Percentiles rank a stretch among this genome's conserved stretches.
Conservation (phyloP, 2,888 invertebrate species). For the Muscina levida region DNA sequence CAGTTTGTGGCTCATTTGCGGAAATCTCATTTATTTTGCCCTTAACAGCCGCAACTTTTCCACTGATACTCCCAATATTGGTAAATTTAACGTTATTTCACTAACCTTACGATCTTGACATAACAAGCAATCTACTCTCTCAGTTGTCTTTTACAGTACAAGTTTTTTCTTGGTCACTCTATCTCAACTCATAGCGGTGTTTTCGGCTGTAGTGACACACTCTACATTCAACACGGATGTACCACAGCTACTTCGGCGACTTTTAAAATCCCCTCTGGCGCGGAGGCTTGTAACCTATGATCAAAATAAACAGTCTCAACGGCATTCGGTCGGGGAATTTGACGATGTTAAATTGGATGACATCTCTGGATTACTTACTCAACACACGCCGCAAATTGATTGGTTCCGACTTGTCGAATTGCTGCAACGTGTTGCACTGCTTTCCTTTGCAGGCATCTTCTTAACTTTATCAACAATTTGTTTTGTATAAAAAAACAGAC, state of each 20-base stretch:
- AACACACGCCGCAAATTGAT: constrained; percentile 63
- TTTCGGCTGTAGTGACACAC: constrained; percentile 76
- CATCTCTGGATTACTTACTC: constrained; percentile 67
- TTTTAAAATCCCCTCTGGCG: constrained; percentile 63
- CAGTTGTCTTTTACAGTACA: constrained; percentile 82
- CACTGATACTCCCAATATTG: constrained; percentile 77
- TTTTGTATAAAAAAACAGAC: constrained; percentile 64
- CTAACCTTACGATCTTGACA: not conserved
- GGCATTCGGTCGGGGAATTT: constrained; percentile 64
- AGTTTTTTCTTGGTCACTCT: constrained; percentile 81
- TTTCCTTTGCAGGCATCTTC: constrained; percentile 63
- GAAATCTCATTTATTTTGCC: constrained; percentile 83
- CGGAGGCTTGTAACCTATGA: constrained; percentile 47
- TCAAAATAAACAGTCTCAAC: constrained; percentile 29
- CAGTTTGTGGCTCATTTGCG: constrained; percentile 81
- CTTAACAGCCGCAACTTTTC: constrained; percentile 79
- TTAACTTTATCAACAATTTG: constrained; percentile 60
- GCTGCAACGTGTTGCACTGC: constrained; percentile 67
- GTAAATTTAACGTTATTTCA: constrained; percentile 68
- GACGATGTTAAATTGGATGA: constrained; percentile 70
- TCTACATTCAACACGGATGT: constrained; percentile 66
- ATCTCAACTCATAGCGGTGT: constrained; percentile 81
- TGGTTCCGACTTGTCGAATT: constrained; percentile 69
- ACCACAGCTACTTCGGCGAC: constrained; percentile 60
- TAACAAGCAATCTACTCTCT: constrained; percentile 38